phyloP scores from a whole-genome alignment of 2,888 invertebrate species.

The Drosophila fungiperda region DNA sequence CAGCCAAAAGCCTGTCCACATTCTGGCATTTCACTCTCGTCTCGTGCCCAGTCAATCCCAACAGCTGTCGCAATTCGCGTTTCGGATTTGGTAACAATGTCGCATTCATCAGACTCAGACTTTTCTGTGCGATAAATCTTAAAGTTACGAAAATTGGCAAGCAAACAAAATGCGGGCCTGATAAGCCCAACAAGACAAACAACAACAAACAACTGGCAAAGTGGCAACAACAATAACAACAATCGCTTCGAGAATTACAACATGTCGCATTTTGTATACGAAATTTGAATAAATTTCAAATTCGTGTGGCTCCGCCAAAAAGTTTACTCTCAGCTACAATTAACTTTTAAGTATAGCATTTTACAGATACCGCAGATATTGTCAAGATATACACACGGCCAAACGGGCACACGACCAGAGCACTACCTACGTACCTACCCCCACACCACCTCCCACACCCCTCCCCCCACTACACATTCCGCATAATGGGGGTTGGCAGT shows the following conservation, averaged over 20 bases:
- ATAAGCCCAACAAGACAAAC: slow-evolving; percentile 54
- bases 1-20: slow-evolving; percentile 31
- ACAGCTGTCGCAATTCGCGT: slow-evolving; percentile 78
- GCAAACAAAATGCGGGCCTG: slow-evolving; percentile 63
- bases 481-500: slow-evolving; percentile 38
- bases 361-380: slow-evolving; percentile 76
- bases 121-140: slow-evolving; percentile 69
- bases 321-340: slow-evolving; percentile 73
- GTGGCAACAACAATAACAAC: slow-evolving; percentile 21
- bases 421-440: not conserved
- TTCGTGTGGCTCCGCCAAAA: slow-evolving; percentile 56
- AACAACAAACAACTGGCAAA: slow-evolving; percentile 39
- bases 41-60: slow-evolving; percentile 22
- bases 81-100: slow-evolving; percentile 59
- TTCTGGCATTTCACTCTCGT: slow-evolving; percentile 1
- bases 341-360: slow-evolving; percentile 81
- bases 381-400: slow-evolving; percentile 49
- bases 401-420: slow-evolving; percentile 7
- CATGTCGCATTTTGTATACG: slow-evolving; percentile 72
- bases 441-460: not conserved
- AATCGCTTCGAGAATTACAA: slow-evolving; percentile 71
- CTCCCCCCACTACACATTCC: not conserved
- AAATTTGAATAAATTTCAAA: slow-evolving; percentile 80
- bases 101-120: slow-evolving; percentile 56
- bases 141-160: slow-evolving; percentile 69